Percentiles rank a stretch among this genome's conserved stretches.
Conservation (phyloP, 2,113 vertebrate species). For the Entelurus aequoreus region DNA sequence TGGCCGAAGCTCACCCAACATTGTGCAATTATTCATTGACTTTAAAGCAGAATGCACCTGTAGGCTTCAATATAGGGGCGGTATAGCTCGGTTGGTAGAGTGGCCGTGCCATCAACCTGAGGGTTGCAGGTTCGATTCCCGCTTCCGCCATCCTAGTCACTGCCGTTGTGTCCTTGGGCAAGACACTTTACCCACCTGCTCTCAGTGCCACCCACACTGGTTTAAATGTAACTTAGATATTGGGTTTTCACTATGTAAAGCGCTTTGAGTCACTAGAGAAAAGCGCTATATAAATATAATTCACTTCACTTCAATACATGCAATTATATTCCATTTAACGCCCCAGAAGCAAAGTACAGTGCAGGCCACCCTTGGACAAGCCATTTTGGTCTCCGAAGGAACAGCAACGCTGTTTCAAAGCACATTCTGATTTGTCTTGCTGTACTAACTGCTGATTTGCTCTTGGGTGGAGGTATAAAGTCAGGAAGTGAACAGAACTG, state of each 20-base stretch:
- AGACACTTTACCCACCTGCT: too few relatives aligned
- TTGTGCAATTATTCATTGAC: slow-evolving; percentile 48
- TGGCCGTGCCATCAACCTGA: too few relatives aligned
- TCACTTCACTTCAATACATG: slow-evolving; percentile 40
- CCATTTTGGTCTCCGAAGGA: slow-evolving; percentile 43
- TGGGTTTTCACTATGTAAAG: too few relatives aligned
- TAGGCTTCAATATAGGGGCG: too few relatives aligned
- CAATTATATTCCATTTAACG: slow-evolving; percentile 58
- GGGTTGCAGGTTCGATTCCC: too few relatives aligned
- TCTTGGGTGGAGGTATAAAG: slow-evolving; percentile 44
- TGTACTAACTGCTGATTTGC: slow-evolving; percentile 55
- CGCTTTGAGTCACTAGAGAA: too few relatives aligned
- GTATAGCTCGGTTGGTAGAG: too few relatives aligned
- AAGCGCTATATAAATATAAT: too few relatives aligned
- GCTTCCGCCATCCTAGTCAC: too few relatives aligned
- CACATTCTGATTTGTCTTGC: slow-evolving; percentile 49
- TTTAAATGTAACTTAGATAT: too few relatives aligned
- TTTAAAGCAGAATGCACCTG: slow-evolving; percentile 49
- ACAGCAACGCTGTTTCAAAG: slow-evolving; percentile 21
- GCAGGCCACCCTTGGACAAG: slow-evolving; percentile 52
- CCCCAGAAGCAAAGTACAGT: slow-evolving; percentile 23
- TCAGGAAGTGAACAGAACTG: slow-evolving; percentile 43
- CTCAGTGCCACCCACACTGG: too few relatives aligned
- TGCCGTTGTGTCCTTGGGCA: too few relatives aligned
- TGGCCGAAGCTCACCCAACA: slow-evolving; percentile 53